These are phyloP conservation scores for Aplysina aerophoba DNA, from an alignment of 37 sponge, comb jelly and placozoan genomes.

Conservation along the genomic window DNA sequence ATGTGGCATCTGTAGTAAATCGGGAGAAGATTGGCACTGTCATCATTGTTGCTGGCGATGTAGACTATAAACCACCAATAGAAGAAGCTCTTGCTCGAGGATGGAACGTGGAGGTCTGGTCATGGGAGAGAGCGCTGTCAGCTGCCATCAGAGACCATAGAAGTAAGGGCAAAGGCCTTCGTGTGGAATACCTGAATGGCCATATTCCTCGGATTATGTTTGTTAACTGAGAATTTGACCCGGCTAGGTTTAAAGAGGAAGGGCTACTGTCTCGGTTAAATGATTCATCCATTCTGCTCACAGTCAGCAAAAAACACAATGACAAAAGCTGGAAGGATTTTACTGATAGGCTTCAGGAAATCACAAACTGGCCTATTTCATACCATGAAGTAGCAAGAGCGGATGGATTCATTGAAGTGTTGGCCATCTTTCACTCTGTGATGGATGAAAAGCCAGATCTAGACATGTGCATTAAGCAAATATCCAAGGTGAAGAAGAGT, in stretches of 20 bases:
- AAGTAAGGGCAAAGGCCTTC: neutral
- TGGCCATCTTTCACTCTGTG: neutral
- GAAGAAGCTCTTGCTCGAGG: conserved; percentile 17
- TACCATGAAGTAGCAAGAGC: neutral
- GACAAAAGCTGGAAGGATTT: neutral
- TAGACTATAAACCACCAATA: conserved; percentile 34
- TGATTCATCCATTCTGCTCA: neutral
- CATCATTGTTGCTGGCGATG: conserved; percentile 51
- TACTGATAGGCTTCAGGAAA: neutral
- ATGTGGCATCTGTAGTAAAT: conserved; percentile 14
- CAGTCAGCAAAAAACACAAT: neutral
- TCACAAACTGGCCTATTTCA: neutral
- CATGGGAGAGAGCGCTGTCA: conserved; percentile 49
- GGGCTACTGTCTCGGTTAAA: neutral
- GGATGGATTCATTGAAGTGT: neutral
- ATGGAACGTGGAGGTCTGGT: conserved; percentile 44
- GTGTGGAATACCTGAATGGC: neutral
- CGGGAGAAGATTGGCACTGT: conserved; percentile 20
- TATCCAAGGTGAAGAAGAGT: neutral
- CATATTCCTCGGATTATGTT: neutral
- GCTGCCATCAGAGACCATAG: neutral
- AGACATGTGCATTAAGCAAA: neutral
- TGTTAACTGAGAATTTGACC: neutral
- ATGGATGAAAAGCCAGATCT: neutral
- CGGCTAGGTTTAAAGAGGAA: neutral